Conservation (phyloP, 2,888 invertebrate genomes). For the Xiphydria camelus region DNA sequence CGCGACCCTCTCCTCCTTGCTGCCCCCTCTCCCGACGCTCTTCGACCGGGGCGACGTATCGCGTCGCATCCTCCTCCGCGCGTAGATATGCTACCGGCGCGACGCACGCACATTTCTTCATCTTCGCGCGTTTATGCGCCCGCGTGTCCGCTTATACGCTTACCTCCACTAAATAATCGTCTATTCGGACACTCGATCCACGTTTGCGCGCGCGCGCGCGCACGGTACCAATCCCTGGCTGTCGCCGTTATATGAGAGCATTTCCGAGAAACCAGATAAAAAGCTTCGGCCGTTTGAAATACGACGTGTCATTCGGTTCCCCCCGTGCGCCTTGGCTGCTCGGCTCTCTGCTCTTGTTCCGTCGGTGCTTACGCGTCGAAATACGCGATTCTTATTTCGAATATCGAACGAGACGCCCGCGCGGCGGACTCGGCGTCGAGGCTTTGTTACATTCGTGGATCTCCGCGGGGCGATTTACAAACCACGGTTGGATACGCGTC, state of each 20-base stretch:
- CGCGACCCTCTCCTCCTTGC: no score
- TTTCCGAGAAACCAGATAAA: slow-evolving; percentile 47
- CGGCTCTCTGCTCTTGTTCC: no score
- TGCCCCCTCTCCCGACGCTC: no score
- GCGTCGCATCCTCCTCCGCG: slow-evolving; percentile 3
- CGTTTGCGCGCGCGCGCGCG: slow-evolving; percentile 22
- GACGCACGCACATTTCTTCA: slow-evolving; percentile 17
- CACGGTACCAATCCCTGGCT: slow-evolving; percentile 35
- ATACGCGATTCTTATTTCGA: no score
- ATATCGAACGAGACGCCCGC: no score
- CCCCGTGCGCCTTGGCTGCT: not conserved
- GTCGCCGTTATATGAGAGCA: slow-evolving; percentile 42
- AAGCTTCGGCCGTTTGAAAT: slow-evolving; percentile 25
- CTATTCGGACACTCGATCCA: slow-evolving; percentile 29
- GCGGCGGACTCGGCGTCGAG: no score
- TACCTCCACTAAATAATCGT: slow-evolving; percentile 27
- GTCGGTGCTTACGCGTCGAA: no score
- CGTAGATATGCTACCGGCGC: not conserved
- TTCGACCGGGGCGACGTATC: no score
- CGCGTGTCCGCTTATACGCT: slow-evolving; percentile 6
- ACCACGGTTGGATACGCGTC: no score
- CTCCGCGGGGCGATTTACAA: no score
- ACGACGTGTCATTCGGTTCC: slow-evolving; percentile 5
- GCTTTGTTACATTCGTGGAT: no score
- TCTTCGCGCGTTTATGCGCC: slow-evolving; percentile 10